Evolutionary conservation across 2,797 vertebrate genomes (phyloP), one percentile per base, ranked within the genome.

Genomic region (Loris lydekkerianus): DNA sequence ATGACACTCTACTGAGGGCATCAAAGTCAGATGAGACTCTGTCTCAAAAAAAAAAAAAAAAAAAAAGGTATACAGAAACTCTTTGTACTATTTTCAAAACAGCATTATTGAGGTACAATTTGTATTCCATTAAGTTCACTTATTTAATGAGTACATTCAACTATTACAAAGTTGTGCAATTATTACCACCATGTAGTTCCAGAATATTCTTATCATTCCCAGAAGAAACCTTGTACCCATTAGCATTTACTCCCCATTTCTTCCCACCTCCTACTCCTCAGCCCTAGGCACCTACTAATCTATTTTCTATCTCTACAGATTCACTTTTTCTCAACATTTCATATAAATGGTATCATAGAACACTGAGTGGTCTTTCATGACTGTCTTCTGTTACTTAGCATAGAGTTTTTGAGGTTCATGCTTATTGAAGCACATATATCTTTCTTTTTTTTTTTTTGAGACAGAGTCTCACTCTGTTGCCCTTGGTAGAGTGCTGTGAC

Each of bases 161-260:
- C 83, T 70, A 49, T 21, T 61, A 73, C 14, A 17, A 14, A 94
- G 29, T 93, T 60, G 5, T 86, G 31, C 46, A 75, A 82, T 87
- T 80, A 34, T 21, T 34, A 83, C 60, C 37, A 89, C 60, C 94
- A 56, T 91, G 63, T 72, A 89, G 29, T 90, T 93, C 29, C 63
- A 84, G n/a, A 94, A 91, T 43, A 90, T 86, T 93, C 63, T 95
- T 13, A 83, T 63, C 60, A 67, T n/a, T 67, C 63, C 72, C 7
- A 2, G 77, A 93, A 96, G 82, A 87, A 65, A 60, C 53, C 4
- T 65, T 78, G 21, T 80, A 56, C 23, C 84, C 53, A 60, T 72
- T 88, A 86, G 46, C 76, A 91, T 6, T 84, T 40, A 46, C 11
- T 23, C 10, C 9, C 14, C 34, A 75, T 60, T 60, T 89, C 73